phyloP scores from a whole-genome alignment of 2,888 invertebrate genomes.

The Hypomecis atomaria region DNA sequence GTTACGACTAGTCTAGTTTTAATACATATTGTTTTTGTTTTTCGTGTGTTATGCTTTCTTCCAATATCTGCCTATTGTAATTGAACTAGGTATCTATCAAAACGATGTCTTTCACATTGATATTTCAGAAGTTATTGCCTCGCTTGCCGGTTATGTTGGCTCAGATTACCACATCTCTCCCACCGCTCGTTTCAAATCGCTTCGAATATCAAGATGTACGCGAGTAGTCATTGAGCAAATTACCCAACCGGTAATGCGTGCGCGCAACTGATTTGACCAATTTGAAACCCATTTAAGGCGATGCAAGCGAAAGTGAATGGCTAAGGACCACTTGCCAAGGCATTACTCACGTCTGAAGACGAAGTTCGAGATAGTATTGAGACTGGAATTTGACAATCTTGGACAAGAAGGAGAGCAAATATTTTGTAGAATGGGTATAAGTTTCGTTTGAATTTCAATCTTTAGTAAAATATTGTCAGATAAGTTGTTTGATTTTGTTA shows the following conservation, averaged over 20 bases:
- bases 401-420: slow-evolving; percentile 4
- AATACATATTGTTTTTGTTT: no score
- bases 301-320: slow-evolving; percentile 57
- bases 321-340: slow-evolving; percentile 44
- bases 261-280: slow-evolving; percentile 55
- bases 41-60: no score
- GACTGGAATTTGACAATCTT: slow-evolving; percentile 14
- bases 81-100: no score
- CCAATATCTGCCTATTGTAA: no score
- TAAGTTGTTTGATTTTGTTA: no score
- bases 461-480: background rate
- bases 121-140: background rate
- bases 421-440: background rate
- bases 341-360: slow-evolving; percentile 42
- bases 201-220: slow-evolving; percentile 40
- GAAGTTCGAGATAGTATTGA: slow-evolving; percentile 21
- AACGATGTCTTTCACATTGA: no score
- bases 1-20: no score
- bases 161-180: slow-evolving; percentile 18
- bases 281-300: slow-evolving; percentile 55
- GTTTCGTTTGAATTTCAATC: no score
- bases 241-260: slow-evolving; percentile 51
- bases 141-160: background rate
- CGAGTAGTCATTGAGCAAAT: slow-evolving; percentile 50
- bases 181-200: slow-evolving; percentile 35